Conservation (phyloP, 2,113 vertebrate species). For the Hyaena hyaena region DNA sequence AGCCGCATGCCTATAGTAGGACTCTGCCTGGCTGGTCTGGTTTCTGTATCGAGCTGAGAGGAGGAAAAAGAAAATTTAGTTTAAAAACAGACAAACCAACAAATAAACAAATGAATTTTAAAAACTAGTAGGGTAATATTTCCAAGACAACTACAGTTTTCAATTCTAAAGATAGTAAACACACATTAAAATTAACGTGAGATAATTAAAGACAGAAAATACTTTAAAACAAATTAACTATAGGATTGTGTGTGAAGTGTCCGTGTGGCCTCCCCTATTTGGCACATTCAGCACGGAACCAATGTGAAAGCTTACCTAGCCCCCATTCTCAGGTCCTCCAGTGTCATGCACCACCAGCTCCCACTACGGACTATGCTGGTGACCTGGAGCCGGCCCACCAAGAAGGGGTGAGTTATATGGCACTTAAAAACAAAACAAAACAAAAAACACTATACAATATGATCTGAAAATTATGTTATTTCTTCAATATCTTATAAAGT, state of each 20-base stretch:
- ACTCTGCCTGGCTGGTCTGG: constrained; percentile 99
- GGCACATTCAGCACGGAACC: constrained; percentile 54
- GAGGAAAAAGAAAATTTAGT: background rate
- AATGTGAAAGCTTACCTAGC: constrained; percentile 64
- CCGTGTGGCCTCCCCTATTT: background rate
- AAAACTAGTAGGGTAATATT: background rate
- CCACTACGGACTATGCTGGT: constrained; percentile 81
- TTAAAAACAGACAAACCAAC: constrained; percentile 13
- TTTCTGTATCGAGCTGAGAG: constrained; percentile 97
- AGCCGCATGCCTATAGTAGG: constrained; percentile 98
- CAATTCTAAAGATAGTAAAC: constrained; percentile 64
- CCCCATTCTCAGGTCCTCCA: constrained; percentile 71
- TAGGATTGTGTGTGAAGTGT: constrained; percentile 68
- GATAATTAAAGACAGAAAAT: constrained; percentile 58
- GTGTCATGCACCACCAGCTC: constrained; percentile 74
- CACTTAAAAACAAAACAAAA: constrained; percentile 84
- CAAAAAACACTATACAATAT: constrained; percentile 79
- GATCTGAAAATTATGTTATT: constrained; percentile 73
- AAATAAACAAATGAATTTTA: background rate
- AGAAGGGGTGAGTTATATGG: constrained; percentile 82
- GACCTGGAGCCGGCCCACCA: constrained; percentile 81
- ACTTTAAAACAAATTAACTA: constrained; percentile 76
- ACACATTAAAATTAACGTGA: constrained; percentile 50
- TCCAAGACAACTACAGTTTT: constrained; percentile 53
- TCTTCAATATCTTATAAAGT: constrained; percentile 71